Evolutionary conservation across 2,797 vertebrate genomes (phyloP).

Genomic region (Ambastaia sidthimunki): DNA sequence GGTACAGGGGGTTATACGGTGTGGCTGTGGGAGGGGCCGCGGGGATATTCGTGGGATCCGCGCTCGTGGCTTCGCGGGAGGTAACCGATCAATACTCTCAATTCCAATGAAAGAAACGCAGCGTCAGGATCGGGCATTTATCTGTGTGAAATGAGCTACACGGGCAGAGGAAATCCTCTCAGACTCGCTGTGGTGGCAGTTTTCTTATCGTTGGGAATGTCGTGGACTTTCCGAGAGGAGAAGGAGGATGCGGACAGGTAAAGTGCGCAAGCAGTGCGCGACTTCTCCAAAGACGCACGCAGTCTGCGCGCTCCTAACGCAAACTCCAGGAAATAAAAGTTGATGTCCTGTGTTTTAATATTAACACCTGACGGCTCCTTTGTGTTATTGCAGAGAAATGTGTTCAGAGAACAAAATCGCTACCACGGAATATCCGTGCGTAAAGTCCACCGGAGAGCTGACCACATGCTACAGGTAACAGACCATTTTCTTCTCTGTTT

Average conservation of each 20-base stretch:
- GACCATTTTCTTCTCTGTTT: background rate
- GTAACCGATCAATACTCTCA: constrained; percentile 53
- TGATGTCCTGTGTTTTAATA: constrained; percentile 1
- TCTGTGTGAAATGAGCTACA: constrained; percentile 67
- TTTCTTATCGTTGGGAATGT: constrained; percentile 75
- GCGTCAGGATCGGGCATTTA: background rate
- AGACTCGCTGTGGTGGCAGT: constrained; percentile 72
- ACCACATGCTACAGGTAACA: constrained; percentile 92
- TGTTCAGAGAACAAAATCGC: constrained; percentile 91
- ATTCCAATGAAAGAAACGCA: constrained; percentile 27
- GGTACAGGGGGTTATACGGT: background rate
- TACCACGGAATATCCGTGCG: constrained; percentile 89
- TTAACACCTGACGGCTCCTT: constrained; percentile 13
- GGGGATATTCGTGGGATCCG: constrained; percentile 22
- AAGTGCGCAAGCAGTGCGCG: constrained; percentile 68
- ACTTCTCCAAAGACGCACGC: background rate
- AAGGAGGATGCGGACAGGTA: constrained; percentile 87
- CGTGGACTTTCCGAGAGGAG: constrained; percentile 89
- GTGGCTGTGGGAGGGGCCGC: constrained; percentile 42
- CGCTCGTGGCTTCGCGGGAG: constrained; percentile 52
- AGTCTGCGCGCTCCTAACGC: background rate
- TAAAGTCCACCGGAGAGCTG: constrained; percentile 88
- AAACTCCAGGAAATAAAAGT: background rate
- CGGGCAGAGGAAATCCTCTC: constrained; percentile 63
- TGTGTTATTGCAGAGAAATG: constrained; percentile 76